phyloP scores from a whole-genome alignment of 23 tunicate genomes.

The Styela plicata region DNA sequence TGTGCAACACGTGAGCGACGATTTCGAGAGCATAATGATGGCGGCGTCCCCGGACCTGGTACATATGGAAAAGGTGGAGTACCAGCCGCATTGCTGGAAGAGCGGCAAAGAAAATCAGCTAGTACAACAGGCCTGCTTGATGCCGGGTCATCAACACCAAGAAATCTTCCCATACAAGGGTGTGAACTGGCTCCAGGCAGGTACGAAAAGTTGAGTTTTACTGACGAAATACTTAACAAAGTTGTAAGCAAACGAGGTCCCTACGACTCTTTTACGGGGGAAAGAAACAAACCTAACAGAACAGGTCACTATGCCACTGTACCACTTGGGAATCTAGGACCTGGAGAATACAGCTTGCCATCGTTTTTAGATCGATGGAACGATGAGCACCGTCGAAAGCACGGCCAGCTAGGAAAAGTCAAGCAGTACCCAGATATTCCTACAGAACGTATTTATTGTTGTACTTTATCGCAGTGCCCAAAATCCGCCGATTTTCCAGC shows the following conservation, averaged over 20 bases:
- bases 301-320: constrained; percentile 67
- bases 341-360: constrained; percentile 68
- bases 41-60: constrained; percentile 82
- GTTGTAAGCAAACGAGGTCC: constrained; percentile 95
- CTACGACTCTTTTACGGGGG: constrained; percentile 83
- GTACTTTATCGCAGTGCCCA: constrained; percentile 66
- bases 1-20: constrained; percentile 59
- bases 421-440: constrained; percentile 54
- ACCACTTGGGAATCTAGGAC: constrained; percentile 57
- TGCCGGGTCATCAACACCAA: constrained; percentile 62
- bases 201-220: constrained; percentile 60
- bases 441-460: constrained; percentile 51
- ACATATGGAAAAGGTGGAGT: constrained; percentile 79
- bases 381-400: constrained; percentile 40
- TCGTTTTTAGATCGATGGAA: constrained; percentile 54
- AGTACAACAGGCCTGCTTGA: constrained; percentile 70
- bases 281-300: constrained; percentile 48
- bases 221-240: constrained; percentile 65
- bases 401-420: constrained; percentile 75
- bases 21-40: constrained; percentile 44
- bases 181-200: constrained; percentile 88
- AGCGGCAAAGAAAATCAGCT: constrained; percentile 45
- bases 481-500: constrained; percentile 51
- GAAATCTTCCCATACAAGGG: constrained; percentile 64
- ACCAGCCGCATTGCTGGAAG: constrained; percentile 54